These are phyloP conservation scores for Theretra japonica DNA, from an alignment of 2,888 invertebrate species.

Conservation along the genomic window DNA sequence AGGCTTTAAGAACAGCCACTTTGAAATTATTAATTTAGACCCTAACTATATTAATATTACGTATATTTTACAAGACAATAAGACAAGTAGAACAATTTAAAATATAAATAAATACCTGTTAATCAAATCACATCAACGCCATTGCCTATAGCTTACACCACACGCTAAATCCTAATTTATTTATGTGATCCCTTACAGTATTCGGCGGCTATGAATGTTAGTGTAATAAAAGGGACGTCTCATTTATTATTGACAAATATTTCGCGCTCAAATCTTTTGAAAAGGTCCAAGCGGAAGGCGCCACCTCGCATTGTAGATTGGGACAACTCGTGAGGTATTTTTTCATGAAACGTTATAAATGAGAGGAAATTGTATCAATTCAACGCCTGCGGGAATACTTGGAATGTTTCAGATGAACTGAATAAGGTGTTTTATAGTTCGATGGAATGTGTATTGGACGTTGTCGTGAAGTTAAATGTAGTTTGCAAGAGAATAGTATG, in stretches of 20 bases:
- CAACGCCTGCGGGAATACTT: slow-evolving; percentile 17
- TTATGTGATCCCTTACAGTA: slow-evolving; percentile 66
- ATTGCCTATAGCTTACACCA: slow-evolving; percentile 36
- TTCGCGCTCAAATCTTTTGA: slow-evolving; percentile 70
- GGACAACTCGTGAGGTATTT: slow-evolving; percentile 51
- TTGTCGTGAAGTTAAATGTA: no score
- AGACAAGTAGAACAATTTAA: no score
- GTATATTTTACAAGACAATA: no score
- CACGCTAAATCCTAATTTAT: slow-evolving; percentile 57
- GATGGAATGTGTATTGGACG: no score
- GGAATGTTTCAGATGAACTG: background rate
- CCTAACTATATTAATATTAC: no score
- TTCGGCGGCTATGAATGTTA: slow-evolving; percentile 67
- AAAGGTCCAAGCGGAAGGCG: slow-evolving; percentile 77
- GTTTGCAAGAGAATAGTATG: no score
- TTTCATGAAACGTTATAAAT: slow-evolving; percentile 56
- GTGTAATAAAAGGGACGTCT: slow-evolving; percentile 80
- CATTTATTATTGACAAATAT: slow-evolving; percentile 85
- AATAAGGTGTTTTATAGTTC: background rate
- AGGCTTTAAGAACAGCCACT: no score
- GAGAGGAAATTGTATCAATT: slow-evolving; percentile 70
- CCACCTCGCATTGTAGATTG: slow-evolving; percentile 72
- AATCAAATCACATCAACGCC: slow-evolving; percentile 28
- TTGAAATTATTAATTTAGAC: no score
- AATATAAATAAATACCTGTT: background rate